Base-by-base conservation (phyloP, 1,140 invertebrate genomes). In the Aphelenchoides avenae region DNA sequence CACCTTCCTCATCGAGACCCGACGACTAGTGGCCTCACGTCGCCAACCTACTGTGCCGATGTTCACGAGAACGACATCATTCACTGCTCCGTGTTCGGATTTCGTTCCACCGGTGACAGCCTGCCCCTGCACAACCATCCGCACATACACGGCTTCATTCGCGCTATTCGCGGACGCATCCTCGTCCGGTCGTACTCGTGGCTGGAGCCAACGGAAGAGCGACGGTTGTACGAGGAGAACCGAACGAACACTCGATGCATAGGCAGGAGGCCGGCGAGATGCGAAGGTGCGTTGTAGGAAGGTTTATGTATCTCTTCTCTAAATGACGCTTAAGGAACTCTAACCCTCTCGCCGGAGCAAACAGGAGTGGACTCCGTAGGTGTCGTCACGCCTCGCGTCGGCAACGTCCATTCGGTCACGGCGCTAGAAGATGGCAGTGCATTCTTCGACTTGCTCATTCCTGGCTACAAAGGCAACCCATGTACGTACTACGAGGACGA, bases 81-180 rank as follows among this genome's bases (percentile, higher is more conserved):
- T 43, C 46, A 52, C 26, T 40, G 30, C 13, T 20, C 22, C 15
- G 37, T 71, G 41, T 73, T 68, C 43, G 66, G 63, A 2, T 50
- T 68, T 18, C 52, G 49, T 20, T 48, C 20, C 20, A 24, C 44
- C 18, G 69, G 69, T 24, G 49, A 39, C 18, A 49, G 33, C 29
- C 56, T 68, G 46, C 66, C 66, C 1, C 48, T 68, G 3, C 66
- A 68, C 27, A 53, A 68, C 42, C 66, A 68, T 47, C 69, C 49
- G n/a, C 30, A 54, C 22, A 72, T 58, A 40, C 51, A 40, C 36
- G 66, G 68, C 9, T 68, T 68, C 50, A 47, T 68, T 18, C 40
- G 52, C 9, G 41, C 52, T 20, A 15, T 68, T 3, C 31, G 50
- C 27, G 66, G 66, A 20, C 22, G 29, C 13, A 18, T 66, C 30